These are phyloP conservation scores for Dasyornis broadbenti DNA, from an alignment of 2,113 vertebrate species.

Conservation along the genomic window DNA sequence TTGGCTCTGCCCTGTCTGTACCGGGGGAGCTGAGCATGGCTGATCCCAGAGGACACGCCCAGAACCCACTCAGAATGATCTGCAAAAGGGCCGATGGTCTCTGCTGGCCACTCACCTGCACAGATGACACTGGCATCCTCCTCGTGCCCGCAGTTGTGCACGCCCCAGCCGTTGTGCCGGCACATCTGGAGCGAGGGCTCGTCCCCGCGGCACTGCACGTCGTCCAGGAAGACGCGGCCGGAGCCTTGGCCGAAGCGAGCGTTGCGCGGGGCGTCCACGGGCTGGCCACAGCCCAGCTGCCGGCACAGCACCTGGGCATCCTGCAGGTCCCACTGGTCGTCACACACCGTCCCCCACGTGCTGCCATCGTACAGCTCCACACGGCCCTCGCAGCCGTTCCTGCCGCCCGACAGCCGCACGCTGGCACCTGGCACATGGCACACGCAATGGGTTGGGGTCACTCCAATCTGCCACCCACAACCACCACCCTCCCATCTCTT, in stretches of 20 bases:
- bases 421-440: neutral
- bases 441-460: too few species aligned
- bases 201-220: neutral
- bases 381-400: neutral
- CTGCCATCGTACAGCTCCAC: neutral
- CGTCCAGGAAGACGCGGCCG: neutral
- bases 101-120: neutral
- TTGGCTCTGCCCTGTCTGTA: too few species aligned
- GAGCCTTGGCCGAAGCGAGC: neutral
- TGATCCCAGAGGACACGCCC: too few species aligned
- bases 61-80: rapidly evolving
- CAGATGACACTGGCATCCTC: slow-evolving; percentile 21
- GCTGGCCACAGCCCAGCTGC: neutral
- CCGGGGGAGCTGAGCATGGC: rapidly evolving
- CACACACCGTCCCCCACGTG: neutral
- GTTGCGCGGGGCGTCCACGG: neutral
- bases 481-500: too few species aligned
- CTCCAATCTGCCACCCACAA: too few species aligned
- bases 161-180: neutral
- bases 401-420: neutral
- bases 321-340: neutral
- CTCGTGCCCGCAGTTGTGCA: neutral
- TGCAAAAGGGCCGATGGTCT: rapidly evolving
- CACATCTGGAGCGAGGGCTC: slow-evolving; percentile 7
- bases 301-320: slow-evolving; percentile 68